Percentiles rank a stretch among this genome's conserved stretches.
Conservation (phyloP, 2,113 vertebrate genomes). For the Pleuronectes platessa region DNA sequence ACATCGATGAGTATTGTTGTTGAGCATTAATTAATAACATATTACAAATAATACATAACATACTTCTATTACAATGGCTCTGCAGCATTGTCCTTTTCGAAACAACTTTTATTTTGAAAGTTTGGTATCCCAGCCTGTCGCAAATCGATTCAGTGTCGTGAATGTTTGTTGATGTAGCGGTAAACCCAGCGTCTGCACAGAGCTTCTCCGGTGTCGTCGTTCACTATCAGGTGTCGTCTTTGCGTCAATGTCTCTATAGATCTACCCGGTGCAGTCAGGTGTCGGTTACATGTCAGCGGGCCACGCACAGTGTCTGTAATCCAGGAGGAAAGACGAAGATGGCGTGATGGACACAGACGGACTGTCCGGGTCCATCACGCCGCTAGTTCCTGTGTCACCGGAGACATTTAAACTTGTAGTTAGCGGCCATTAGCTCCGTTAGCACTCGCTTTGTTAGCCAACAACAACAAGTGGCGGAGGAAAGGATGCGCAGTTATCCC, state of each 20-base stretch:
- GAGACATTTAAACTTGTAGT: not conserved
- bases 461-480: not conserved
- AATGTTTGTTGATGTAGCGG: conserved; percentile 56
- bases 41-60: not conserved
- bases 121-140: conserved; percentile 36
- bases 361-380: too few relatives aligned
- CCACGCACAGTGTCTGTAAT: not conserved
- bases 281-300: not conserved
- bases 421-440: not conserved
- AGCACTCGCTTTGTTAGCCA: not conserved
- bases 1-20: not conserved
- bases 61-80: not conserved
- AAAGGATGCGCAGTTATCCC: not conserved
- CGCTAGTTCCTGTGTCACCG: not conserved
- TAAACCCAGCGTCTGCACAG: not conserved
- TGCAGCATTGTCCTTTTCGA: too few relatives aligned
- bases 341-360: conserved; percentile 25
- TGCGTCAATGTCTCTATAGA: not conserved
- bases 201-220: not conserved
- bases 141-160: conserved; percentile 57
- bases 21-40: not conserved
- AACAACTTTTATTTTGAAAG: conserved; percentile 71
- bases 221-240: not conserved
- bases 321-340: not conserved
- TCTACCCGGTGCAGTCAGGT: not conserved